Evolutionary conservation across 2,797 vertebrate species (phyloP).

Genomic region (Taenioides sp.): DNA sequence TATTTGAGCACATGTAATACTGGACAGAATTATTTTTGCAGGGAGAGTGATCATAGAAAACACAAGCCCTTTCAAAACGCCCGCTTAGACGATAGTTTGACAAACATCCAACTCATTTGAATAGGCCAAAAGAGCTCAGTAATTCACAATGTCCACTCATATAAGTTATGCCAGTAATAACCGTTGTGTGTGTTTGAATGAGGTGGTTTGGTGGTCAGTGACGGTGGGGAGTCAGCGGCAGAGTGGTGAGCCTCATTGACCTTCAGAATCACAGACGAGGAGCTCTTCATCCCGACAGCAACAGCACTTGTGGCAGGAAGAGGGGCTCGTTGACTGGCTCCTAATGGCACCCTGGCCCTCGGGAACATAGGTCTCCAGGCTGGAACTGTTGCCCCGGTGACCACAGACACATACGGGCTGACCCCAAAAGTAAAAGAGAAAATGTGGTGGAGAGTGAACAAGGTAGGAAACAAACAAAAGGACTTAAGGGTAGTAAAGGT

Average conservation of each 20-base stretch:
- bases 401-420: conserved; percentile 40
- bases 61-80: neutral
- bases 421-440: conserved; percentile 4
- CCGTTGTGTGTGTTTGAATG: conserved; percentile 30
- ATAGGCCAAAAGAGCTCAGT: conserved; percentile 26
- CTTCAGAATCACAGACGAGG: conserved; percentile 74
- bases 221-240: conserved; percentile 64
- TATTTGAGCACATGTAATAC: neutral
- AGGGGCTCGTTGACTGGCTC: conserved; percentile 80
- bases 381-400: conserved; percentile 74
- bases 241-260: conserved; percentile 76
- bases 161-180: conserved; percentile 33
- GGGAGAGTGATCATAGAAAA: conserved; percentile 2
- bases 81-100: conserved; percentile 19
- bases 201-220: conserved; percentile 42
- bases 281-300: conserved; percentile 71
- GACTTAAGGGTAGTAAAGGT: neutral
- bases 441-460: conserved; percentile 28
- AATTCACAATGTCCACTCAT: conserved; percentile 21
- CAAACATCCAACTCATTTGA: conserved; percentile 31
- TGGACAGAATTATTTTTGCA: neutral
- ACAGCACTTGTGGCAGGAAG: conserved; percentile 78
- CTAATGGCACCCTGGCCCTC: conserved; percentile 68
- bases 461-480: conserved; percentile 30
- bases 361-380: conserved; percentile 67